phyloP scores from a whole-genome alignment of 2,888 invertebrate genomes.

The Sepiola atlantica region DNA sequence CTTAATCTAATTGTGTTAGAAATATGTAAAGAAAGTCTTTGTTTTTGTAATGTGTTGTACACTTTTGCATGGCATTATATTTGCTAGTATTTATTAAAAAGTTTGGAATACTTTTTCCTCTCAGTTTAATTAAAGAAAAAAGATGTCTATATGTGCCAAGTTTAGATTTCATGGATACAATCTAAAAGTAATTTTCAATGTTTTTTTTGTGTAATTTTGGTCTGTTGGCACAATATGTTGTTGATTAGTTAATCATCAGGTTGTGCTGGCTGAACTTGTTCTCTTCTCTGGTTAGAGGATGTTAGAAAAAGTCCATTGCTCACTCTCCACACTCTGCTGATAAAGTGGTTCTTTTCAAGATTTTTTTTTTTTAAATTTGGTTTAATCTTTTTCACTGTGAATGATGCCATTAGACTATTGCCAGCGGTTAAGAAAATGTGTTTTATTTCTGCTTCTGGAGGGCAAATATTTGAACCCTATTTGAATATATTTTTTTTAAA shows the following conservation, averaged over 20 bases:
- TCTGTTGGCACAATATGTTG: constrained; percentile 5
- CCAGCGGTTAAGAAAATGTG: neutral
- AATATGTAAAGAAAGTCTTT: too few species aligned
- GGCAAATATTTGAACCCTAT: neutral
- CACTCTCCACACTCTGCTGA: neutral
- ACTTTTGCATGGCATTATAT: too few species aligned
- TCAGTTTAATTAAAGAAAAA: neutral
- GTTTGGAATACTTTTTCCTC: too few species aligned
- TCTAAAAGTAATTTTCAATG: neutral
- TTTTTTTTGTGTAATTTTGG: neutral
- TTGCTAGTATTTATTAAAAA: too few species aligned
- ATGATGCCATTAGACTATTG: neutral
- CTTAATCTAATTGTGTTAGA: too few species aligned
- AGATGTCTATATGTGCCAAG: neutral
- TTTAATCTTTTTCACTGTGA: neutral
- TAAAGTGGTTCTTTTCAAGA: neutral
- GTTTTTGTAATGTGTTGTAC: too few species aligned
- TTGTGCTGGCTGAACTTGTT: neutral
- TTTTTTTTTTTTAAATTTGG: neutral
- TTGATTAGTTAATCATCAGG: neutral
- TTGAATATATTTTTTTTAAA: neutral
- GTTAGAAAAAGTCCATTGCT: neutral
- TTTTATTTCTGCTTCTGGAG: neutral
- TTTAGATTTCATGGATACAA: neutral
- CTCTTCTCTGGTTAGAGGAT: neutral